These are phyloP conservation scores for Chironomus tepperi DNA, from an alignment of 1,140 invertebrate species.

Conservation along the genomic window DNA sequence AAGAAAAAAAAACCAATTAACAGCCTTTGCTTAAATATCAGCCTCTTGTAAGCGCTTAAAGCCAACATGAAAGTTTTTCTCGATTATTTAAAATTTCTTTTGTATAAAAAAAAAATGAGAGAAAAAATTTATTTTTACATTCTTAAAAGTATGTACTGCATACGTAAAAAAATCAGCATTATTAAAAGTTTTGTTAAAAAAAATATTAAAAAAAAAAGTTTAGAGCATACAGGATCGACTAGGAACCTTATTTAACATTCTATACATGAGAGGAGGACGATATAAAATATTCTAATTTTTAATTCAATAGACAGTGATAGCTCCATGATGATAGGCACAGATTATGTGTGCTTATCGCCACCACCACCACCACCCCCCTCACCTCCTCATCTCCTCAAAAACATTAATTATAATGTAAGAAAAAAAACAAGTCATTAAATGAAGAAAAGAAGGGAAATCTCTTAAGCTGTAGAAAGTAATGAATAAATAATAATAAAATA, in stretches of 20 bases:
- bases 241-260: no score
- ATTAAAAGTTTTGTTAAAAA: no score
- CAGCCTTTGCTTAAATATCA: slow-evolving; percentile 7
- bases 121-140: background rate
- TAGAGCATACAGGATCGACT: no score
- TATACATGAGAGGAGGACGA: no score
- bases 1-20: slow-evolving; percentile 1
- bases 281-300: no score
- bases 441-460: background rate
- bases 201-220: no score
- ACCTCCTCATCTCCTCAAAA: no score
- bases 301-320: no score
- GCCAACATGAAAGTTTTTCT: background rate
- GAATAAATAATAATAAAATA: slow-evolving; percentile 2
- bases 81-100: background rate
- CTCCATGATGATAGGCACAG: no score
- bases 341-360: no score
- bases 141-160: background rate
- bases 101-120: background rate
- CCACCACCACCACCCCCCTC: no score
- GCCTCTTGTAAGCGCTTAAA: slow-evolving; percentile 11
- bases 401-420: slow-evolving; percentile 1
- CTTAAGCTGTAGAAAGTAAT: slow-evolving; percentile 2
- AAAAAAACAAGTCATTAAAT: slow-evolving; percentile 3
- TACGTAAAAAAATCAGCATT: background rate